Conservation (phyloP, 2,888 invertebrate species). For the Amblyjoppa proteus region DNA sequence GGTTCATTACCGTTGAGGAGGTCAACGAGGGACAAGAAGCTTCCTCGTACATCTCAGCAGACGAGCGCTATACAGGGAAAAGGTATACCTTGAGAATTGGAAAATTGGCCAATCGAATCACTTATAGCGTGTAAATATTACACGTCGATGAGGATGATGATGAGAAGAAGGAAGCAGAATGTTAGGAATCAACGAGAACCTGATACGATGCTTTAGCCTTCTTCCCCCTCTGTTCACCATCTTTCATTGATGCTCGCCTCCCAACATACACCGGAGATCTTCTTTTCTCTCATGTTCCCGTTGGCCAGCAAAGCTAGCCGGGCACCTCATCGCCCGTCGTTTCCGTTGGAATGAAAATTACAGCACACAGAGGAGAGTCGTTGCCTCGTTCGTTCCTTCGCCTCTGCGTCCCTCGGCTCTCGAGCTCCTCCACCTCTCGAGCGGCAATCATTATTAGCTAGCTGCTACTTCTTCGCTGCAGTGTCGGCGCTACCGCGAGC, state of each 20-base stretch:
- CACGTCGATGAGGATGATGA: conserved; percentile 47
- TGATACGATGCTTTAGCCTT: conserved; percentile 9
- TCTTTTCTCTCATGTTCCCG: conserved; percentile 60
- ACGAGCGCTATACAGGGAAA: conserved; percentile 7
- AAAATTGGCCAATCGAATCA: conserved; percentile 69
- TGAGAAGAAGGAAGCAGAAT: conserved; percentile 36
- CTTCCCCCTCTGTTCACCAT: conserved; percentile 14
- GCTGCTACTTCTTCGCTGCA: conserved; percentile 31
- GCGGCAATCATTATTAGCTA: conserved; percentile 62
- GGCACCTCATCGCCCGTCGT: conserved; percentile 68
- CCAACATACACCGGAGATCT: conserved; percentile 16
- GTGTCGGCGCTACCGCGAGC: conserved; percentile 44
- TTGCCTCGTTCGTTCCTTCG: conserved; percentile 29
- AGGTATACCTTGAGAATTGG: conserved; percentile 57
- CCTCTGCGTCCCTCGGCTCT: conserved; percentile 5
- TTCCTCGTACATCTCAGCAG: conserved; percentile 29
- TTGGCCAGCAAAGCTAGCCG: conserved; percentile 39
- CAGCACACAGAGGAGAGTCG: conserved; percentile 64
- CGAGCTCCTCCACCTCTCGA: conserved; percentile 27
- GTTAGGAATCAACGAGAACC: conserved; percentile 24
- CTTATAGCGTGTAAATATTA: conserved; percentile 67
- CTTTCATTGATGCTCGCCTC: conserved; percentile 61
- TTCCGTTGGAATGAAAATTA: conserved; percentile 78
- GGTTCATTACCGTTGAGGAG: conserved; percentile 65
- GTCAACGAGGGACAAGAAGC: conserved; percentile 61